Evolutionary conservation across 2,888 invertebrate species (phyloP).

Genomic region (Neocrepidodera transversa): DNA sequence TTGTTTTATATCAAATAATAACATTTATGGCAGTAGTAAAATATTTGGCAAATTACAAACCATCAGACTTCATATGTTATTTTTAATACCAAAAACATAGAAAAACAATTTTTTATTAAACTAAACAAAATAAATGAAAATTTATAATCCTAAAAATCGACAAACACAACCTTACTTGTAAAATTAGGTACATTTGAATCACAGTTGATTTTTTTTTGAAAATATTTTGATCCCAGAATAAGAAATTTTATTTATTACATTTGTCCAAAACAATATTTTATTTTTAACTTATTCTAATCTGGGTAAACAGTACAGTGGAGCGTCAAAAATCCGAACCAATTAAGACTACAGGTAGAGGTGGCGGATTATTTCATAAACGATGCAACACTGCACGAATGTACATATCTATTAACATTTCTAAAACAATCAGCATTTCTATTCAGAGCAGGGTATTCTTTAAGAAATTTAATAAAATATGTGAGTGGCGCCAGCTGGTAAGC

Average conservation of each 20-base stretch:
- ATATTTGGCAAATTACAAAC: not conserved
- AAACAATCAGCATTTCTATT: too few relatives aligned
- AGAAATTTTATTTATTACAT: not conserved
- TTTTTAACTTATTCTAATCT: not conserved
- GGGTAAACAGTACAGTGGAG: too few relatives aligned
- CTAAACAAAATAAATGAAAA: too few relatives aligned
- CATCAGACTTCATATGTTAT: conserved; percentile 5
- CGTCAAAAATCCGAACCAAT: too few relatives aligned
- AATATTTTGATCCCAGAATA: conserved; percentile 11
- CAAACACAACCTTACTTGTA: conserved; percentile 9
- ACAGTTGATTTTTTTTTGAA: not conserved
- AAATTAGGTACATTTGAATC: conserved; percentile 14
- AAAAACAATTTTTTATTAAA: too few relatives aligned
- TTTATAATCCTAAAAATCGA: too few relatives aligned
- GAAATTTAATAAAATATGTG: not conserved
- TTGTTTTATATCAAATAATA: not conserved
- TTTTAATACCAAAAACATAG: too few relatives aligned
- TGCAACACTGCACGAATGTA: too few relatives aligned
- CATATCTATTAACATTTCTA: too few relatives aligned
- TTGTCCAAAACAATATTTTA: not conserved
- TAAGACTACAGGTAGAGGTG: too few relatives aligned
- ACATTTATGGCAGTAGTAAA: conserved; percentile 5
- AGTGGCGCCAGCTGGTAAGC: too few relatives aligned
- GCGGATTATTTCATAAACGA: too few relatives aligned
- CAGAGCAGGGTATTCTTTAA: not conserved